Evolutionary conservation across 2,797 vertebrate species (phyloP), one percentile per base, ranked within the genome.

Genomic region (Selene dorsalis): DNA sequence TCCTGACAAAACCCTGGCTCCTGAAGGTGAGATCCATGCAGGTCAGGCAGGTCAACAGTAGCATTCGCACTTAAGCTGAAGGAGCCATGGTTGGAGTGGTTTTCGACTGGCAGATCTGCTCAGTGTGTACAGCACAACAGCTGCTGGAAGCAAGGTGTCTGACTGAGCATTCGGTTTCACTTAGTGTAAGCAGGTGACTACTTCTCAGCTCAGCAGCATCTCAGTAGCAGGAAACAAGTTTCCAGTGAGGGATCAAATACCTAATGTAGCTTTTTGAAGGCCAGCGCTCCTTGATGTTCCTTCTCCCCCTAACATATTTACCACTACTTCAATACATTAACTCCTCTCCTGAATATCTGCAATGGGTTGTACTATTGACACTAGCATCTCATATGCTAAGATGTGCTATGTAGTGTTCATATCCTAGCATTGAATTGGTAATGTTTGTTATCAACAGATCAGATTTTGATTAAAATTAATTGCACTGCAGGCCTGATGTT

Each of bases 31-130:
- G 39, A 35, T 38, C 10, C n/a, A 17, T 12, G 20, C 43, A 64
- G 80, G 73, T 77, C 69, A 69, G 48, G 13, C 60, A 48, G 74
- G 72, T 73, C 82, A 61, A 65, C 60, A 38, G 56, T 58, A 32
- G 52, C 11, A 57, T 43, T 59, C 38, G 32, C 45, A 50, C 26
- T 28, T 24, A 45, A 67, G 61, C 30, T 0, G 24, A 72, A 32
- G 28, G 8, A 75, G 59, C 48, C 43, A 38, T 50, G 63, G 58
- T 2, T 60, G 50, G 35, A 67, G 50, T 35, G 10, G 62, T 48
- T 72, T 72, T 74, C 38, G 73, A 43, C 57, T 57, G 72, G 57
- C 59, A 72, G 20, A 77, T 59, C 32, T 17, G 77, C 59, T 72
- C 76, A 65, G 64, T n/a, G 1, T 41, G 39, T 62, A 48, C 41